Base-by-base conservation (phyloP, 2,797 vertebrate genomes). In the Epinephelus malabaricus region DNA sequence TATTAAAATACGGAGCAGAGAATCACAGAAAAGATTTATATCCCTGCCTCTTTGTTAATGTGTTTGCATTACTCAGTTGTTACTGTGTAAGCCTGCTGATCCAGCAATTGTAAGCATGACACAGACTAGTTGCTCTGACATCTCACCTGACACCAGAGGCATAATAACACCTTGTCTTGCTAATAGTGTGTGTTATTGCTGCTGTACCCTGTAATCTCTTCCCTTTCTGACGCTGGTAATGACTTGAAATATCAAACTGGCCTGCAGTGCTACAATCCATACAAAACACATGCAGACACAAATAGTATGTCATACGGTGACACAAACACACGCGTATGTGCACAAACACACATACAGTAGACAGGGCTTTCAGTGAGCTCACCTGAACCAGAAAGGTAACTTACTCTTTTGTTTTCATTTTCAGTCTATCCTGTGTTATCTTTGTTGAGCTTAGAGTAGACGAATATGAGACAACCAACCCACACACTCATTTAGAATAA, bases 141-240 rank as follows among this genome's bases (percentile, higher is more conserved):
- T 88, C 87, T 91, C 86, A 92, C 88, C 92, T 94, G 93, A 94
- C 91, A 92, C 91, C 89, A 86, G 82, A 75, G 76, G 66, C 85
- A 86, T 96, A 96, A 95, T 95, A 93, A 95, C 86, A 96, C 88
- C 92, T 91, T 93, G 90, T 94, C 83, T 76, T 47, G 65, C 89
- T 94, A 95, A 94, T 93, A 92, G 91, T 81, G 86, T 89, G 89
- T 93, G 92, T 96, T 94, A 94, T 91, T 91, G 83, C 91, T 67
- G 73, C 88, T 81, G 82, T 79, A 92, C 90, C 94, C 92, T 93
- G 75, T 95, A 95, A 96, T 95, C 93, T 87, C 84, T 89, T 81
- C 81, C 67, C 85, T 85, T 90, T 94, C 89, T 93, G 90, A 94
- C 79, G 69, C 82, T 79, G 50, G 84, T 89, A 92, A 93, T 92